Evolutionary conservation across 2,797 vertebrate species (phyloP).

Genomic region (Ataeniobius toweri): DNA sequence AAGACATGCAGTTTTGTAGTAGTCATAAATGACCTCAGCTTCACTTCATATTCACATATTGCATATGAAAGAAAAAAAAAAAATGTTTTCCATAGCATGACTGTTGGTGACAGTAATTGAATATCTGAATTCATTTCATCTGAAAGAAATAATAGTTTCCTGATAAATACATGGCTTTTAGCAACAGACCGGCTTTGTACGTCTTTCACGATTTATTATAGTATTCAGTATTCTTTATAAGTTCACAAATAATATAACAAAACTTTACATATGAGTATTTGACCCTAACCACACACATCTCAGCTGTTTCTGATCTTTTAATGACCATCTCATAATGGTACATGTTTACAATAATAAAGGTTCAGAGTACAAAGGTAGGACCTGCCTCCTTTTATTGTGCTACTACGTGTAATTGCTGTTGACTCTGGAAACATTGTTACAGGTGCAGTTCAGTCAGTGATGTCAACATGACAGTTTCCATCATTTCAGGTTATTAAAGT

Average conservation of each 20-base stretch:
- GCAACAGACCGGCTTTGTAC: neutral
- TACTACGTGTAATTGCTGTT: neutral
- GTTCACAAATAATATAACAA: neutral
- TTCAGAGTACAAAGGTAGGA: neutral
- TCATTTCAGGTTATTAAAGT: slow-evolving; percentile 43
- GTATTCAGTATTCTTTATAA: neutral
- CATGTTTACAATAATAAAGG: neutral
- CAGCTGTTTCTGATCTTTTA: neutral
- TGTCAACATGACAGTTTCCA: neutral
- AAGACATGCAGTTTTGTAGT: neutral
- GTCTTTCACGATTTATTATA: neutral
- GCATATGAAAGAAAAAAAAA: neutral
- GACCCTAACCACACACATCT: neutral
- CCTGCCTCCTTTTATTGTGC: slow-evolving; percentile 1
- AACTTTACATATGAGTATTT: neutral
- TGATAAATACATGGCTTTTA: neutral
- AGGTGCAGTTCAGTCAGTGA: neutral
- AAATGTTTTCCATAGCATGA: neutral
- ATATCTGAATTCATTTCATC: neutral
- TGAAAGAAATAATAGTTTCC: neutral
- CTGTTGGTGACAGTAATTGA: neutral
- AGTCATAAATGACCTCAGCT: neutral
- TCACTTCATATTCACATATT: slow-evolving; percentile 7
- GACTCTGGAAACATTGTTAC: neutral
- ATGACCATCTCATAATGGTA: neutral